Evolutionary conservation across 2,888 invertebrate genomes (phyloP), one percentile per base, ranked within the genome.

Genomic region (Archips xylosteana): DNA sequence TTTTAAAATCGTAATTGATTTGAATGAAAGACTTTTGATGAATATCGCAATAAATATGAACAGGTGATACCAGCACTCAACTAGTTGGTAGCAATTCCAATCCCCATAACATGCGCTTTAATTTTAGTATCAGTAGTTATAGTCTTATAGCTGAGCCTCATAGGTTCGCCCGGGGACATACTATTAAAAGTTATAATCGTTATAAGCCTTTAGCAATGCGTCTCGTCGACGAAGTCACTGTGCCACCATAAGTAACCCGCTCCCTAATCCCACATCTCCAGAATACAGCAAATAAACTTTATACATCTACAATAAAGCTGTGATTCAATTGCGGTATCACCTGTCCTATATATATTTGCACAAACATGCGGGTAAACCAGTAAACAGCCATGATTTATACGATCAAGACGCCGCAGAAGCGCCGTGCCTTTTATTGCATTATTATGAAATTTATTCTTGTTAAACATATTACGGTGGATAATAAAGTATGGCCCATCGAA

Each of bases 371-470:
- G 34, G 69, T 60, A 70, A 75, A 75, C 75, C 75, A 71, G 76
- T 76, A 76, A 76, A 76, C 63, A 64, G 42, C 70, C 71, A 76
- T 77, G 79, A 80, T 79, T 81, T 81, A 80, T 79, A 72, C 61
- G 75, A 76, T 70, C 72, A 72, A 76, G 75, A 73, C 74, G 64
- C 74, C 72, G 75, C 76, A 75, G 75, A 77, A 76, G 76, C 75
- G 74, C 74, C 75, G 62, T 60, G 75, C 76, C 63, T 77, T 77
- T 79, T 79, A 78, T 79, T 77, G 76, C 77, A 75, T 76, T 77
- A 66, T 75, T 75, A 76, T 65, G 70, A 76, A 78, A 77, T 75
- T 74, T 78, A 79, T 79, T 71, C 71, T 76, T 77, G 74, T 77
- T 78, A 74, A 76, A 71, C 71, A 59, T 59, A 65, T 62, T 61